Conservation (phyloP, 2,113 vertebrate genomes). For the Sinocyclocheilus grahami region DNA sequence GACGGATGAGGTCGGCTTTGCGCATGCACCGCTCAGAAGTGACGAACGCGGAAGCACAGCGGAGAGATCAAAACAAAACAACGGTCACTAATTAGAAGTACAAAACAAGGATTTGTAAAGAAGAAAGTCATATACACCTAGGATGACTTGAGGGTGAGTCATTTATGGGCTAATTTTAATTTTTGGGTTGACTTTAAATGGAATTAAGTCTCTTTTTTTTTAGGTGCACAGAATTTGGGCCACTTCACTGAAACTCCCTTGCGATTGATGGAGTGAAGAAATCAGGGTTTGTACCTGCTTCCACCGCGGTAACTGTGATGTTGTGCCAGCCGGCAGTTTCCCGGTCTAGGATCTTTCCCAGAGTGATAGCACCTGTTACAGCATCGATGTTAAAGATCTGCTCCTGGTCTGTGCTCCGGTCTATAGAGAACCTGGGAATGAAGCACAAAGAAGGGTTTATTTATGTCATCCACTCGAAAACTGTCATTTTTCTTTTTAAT, state of each 20-base stretch:
- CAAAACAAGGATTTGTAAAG: no score
- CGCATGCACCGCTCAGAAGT: no score
- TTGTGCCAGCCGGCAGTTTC: constrained; percentile 98
- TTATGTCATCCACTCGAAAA: background rate
- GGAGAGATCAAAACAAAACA: no score
- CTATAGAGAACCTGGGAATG: constrained; percentile 86
- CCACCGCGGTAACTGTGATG: constrained; percentile 91
- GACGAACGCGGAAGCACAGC: no score
- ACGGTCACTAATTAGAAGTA: no score
- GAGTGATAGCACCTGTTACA: constrained; percentile 87
- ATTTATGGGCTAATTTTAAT: no score
- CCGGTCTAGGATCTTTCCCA: constrained; percentile 89
- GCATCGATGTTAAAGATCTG: constrained; percentile 93
- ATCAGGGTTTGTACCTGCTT: constrained; percentile 81
- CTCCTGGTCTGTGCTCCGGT: constrained; percentile 84
- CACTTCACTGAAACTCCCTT: background rate
- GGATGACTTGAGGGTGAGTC: no score
- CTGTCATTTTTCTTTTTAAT: background rate
- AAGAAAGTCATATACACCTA: no score
- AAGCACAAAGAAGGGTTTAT: background rate
- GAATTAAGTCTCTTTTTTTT: background rate
- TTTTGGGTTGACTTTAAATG: background rate
- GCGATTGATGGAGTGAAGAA: background rate
- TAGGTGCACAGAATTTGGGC: background rate
- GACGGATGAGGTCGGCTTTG: no score